These are phyloP conservation scores for Sicus ferrugineus DNA, from an alignment of 2,888 invertebrate species.

Conservation along the genomic window DNA sequence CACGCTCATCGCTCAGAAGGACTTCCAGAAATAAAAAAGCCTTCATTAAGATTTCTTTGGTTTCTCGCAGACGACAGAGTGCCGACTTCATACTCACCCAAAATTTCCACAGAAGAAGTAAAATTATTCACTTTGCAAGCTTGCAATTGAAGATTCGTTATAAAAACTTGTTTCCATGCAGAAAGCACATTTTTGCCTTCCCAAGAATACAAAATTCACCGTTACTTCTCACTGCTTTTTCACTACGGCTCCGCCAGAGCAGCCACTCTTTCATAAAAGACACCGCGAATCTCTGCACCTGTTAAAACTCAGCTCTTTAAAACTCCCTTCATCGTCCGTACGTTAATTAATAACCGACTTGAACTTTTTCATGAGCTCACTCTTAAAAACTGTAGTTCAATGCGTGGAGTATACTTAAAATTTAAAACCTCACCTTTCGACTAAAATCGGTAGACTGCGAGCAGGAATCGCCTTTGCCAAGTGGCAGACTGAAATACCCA, in stretches of 20 bases:
- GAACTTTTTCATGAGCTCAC: constrained; percentile 19
- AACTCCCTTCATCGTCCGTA: background rate
- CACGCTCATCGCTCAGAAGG: background rate
- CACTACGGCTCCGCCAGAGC: constrained; percentile 12
- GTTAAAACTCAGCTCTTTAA: constrained; percentile 15
- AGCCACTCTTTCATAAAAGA: constrained; percentile 18
- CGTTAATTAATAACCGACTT: background rate
- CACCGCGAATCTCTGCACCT: constrained; percentile 21
- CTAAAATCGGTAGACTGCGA: constrained; percentile 46
- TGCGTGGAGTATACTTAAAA: constrained; percentile 20
- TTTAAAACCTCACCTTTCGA: constrained; percentile 48
- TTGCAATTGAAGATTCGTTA: background rate
- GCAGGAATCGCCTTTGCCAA: constrained; percentile 34
- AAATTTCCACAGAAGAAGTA: background rate
- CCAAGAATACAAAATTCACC: constrained; percentile 31
- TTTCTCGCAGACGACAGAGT: no score
- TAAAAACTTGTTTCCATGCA: constrained; percentile 16
- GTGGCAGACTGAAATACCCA: constrained; percentile 18
- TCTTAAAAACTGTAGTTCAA: constrained; percentile 27
- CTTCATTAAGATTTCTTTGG: background rate
- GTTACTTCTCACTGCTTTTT: constrained; percentile 18
- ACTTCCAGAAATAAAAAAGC: background rate
- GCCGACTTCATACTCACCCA: background rate
- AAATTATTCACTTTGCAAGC: background rate
- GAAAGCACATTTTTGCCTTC: constrained; percentile 31